Evolutionary conservation across 1,140 invertebrate species (phyloP).

Genomic region (Phocides pigmalion): DNA sequence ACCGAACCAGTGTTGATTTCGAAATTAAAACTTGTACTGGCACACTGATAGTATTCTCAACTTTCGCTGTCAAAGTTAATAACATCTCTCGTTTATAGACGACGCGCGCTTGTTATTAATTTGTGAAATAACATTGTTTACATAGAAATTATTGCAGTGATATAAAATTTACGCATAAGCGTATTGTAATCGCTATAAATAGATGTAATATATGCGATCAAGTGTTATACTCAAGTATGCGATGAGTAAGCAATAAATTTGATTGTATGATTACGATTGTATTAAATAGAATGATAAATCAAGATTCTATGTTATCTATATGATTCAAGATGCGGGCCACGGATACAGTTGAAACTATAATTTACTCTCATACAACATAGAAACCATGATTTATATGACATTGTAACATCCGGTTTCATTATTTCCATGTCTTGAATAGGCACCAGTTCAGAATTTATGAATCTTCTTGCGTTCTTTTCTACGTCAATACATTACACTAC

Average conservation of each 20-base stretch:
- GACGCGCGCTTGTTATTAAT: conserved; percentile 15
- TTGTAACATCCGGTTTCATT: conserved; percentile 41
- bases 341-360: conserved; percentile 55
- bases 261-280: no score
- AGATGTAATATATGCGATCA: no score
- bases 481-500: conserved; percentile 26
- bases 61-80: conserved; percentile 45
- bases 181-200: no score
- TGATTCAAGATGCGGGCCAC: conserved; percentile 61
- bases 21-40: conserved; percentile 27
- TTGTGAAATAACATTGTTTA: background rate
- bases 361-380: conserved; percentile 58
- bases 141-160: background rate
- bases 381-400: conserved; percentile 61
- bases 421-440: conserved; percentile 28
- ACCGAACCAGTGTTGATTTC: background rate
- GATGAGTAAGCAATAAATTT: no score
- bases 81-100: conserved; percentile 30
- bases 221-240: no score
- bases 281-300: conserved; percentile 6
- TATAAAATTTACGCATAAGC: background rate
- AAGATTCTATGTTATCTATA: conserved; percentile 40
- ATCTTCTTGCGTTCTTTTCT: conserved; percentile 6
- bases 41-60: conserved; percentile 30
- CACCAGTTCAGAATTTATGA: conserved; percentile 25